These are phyloP conservation scores for Ardeotis arabs DNA, from an alignment of 2,113 vertebrate species.

Conservation along the genomic window DNA sequence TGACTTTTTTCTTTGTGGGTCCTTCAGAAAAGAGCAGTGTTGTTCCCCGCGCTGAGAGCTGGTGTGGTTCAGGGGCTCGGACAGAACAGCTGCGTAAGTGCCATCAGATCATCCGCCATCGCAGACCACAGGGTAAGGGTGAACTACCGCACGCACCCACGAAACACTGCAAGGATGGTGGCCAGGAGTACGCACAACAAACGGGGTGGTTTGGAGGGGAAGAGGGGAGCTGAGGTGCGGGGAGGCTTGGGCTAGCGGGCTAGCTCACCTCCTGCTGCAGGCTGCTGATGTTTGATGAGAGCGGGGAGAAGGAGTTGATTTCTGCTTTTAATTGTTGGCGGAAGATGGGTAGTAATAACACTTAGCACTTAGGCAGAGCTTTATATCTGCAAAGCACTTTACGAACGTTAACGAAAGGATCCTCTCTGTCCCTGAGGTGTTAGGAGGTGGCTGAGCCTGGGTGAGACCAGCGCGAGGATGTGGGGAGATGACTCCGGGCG, in stretches of 20 bases:
- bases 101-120: background rate
- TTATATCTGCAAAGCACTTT: slow-evolving; percentile 70
- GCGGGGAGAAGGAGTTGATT: background rate
- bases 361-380: slow-evolving; percentile 63
- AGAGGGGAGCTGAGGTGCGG: background rate
- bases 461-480: background rate
- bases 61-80: background rate
- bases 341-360: background rate
- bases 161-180: background rate
- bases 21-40: background rate
- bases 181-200: background rate
- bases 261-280: background rate
- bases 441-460: background rate
- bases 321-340: background rate
- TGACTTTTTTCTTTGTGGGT: background rate
- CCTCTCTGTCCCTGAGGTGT: background rate
- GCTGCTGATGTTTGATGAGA: background rate
- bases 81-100: background rate
- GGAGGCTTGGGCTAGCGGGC: background rate
- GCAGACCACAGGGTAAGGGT: background rate
- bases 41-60: background rate
- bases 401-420: background rate
- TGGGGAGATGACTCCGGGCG: background rate
- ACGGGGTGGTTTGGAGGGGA: background rate
- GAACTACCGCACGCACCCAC: background rate